Conservation (phyloP, 2,113 vertebrate species). For the Trichomycterus rosablanca region DNA sequence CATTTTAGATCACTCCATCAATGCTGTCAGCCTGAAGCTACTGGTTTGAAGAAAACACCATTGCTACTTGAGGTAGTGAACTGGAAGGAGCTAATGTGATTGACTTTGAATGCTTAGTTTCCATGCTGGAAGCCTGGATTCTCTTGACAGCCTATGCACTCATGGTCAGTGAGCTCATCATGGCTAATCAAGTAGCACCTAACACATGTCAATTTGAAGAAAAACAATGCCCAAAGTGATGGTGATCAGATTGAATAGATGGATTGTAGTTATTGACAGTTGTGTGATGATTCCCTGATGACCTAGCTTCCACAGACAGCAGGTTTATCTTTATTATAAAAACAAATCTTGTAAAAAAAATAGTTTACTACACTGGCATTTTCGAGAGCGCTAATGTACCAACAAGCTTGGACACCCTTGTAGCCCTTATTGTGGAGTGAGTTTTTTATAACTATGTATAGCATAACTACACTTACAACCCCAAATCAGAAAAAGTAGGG, state of each 20-base stretch:
- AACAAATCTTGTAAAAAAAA: too few species aligned
- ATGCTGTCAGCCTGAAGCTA: conserved; percentile 46
- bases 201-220: conserved; percentile 64
- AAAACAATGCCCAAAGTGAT: conserved; percentile 41
- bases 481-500: too few species aligned
- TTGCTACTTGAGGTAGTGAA: conserved; percentile 58
- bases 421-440: too few species aligned
- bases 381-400: too few species aligned
- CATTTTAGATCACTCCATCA: conserved; percentile 51
- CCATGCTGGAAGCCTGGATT: conserved; percentile 50
- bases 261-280: conserved; percentile 38
- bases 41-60: conserved; percentile 32
- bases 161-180: conserved; percentile 73
- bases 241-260: conserved; percentile 33
- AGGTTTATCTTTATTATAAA: too few species aligned
- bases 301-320: too few species aligned
- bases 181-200: conserved; percentile 66
- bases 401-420: too few species aligned
- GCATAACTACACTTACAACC: too few species aligned
- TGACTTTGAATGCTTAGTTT: conserved; percentile 62
- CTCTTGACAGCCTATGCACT: conserved; percentile 63
- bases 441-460: too few species aligned
- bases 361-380: too few species aligned
- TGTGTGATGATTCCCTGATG: conserved; percentile 32
- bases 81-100: conserved; percentile 73